Conservation (phyloP, 2,888 invertebrate species). For the Buathra laborator region DNA sequence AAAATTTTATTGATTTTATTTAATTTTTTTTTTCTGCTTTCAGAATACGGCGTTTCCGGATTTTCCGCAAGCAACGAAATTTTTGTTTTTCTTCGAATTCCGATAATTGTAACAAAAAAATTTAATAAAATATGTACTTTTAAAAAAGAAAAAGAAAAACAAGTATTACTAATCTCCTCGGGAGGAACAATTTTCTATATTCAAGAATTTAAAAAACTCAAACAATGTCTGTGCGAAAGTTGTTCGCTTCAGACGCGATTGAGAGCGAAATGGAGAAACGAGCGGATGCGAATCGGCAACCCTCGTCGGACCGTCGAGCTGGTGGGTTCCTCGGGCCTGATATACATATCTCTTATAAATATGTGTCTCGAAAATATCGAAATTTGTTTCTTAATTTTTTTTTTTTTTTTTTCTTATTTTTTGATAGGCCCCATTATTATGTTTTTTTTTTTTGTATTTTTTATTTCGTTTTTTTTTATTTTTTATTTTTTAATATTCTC, state of each 20-base stretch:
- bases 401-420: slow-evolving; percentile 58
- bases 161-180: slow-evolving; percentile 16
- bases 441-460: slow-evolving; percentile 60
- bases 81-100: neutral
- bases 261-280: slow-evolving; percentile 20
- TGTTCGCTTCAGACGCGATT: neutral
- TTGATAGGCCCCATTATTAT: slow-evolving; percentile 67
- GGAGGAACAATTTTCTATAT: slow-evolving; percentile 31
- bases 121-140: neutral
- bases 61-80: neutral
- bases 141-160: slow-evolving; percentile 11
- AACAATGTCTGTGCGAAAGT: slow-evolving; percentile 30
- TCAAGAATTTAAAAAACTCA: slow-evolving; percentile 30
- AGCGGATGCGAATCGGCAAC: slow-evolving; percentile 50
- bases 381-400: slow-evolving; percentile 64
- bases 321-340: slow-evolving; percentile 79
- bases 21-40: neutral
- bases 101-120: neutral
- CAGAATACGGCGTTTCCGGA: neutral
- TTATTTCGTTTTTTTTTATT: slow-evolving; percentile 58
- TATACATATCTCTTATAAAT: slow-evolving; percentile 79
- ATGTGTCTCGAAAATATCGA: slow-evolving; percentile 81
- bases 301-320: slow-evolving; percentile 68
- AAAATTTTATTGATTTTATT: neutral
- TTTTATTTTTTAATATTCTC: slow-evolving; percentile 54